These are phyloP conservation scores for Mus musculus DNA, from an alignment of 2,113 vertebrate species.

Conservation along the genomic window GRCm39 chrX:105643501-105644000, in stretches of 20 bases:
- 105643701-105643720: neutral
- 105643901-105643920: too few species aligned
- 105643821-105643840: too few species aligned
- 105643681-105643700: neutral
- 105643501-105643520: neutral
- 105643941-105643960: neutral
- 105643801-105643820: too few species aligned
- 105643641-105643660: conserved; percentile 9
- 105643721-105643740: neutral
- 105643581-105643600: neutral
- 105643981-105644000: too few species aligned
- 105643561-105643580: neutral
- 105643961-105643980: neutral
- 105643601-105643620: neutral
- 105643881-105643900: too few species aligned
- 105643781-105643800: too few species aligned
- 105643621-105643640: neutral
- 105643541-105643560: neutral
- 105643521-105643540: neutral
- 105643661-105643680: conserved; percentile 8
- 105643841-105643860: too few species aligned
- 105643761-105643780: neutral
- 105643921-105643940: neutral
- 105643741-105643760: neutral
- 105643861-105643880: too few species aligned